Evolutionary conservation across 2,888 invertebrate genomes (phyloP).

Genomic region (Osmoderma eremita): DNA sequence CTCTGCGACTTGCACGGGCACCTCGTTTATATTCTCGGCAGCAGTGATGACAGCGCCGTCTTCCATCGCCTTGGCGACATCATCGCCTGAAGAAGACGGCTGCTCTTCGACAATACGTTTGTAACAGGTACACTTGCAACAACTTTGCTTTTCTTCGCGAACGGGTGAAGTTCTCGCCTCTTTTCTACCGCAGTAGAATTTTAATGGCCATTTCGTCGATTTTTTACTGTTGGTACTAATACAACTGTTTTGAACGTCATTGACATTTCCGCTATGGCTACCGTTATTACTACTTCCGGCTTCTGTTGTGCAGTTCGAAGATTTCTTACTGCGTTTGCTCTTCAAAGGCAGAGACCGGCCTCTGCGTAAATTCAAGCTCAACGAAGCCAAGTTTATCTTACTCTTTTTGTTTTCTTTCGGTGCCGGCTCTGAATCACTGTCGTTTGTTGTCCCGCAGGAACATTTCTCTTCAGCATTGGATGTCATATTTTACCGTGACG

Average conservation of each 20-base stretch:
- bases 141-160: constrained; percentile 52
- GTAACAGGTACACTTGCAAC: constrained; percentile 61
- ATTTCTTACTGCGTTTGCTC: constrained; percentile 54
- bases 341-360: constrained; percentile 57
- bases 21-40: constrained; percentile 21
- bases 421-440: constrained; percentile 52
- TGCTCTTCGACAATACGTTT: constrained; percentile 34
- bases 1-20: constrained; percentile 25
- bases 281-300: neutral
- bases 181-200: constrained; percentile 60
- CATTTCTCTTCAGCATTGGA: constrained; percentile 52
- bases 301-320: neutral
- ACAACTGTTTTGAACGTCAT: neutral
- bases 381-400: constrained; percentile 55
- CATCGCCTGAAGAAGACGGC: no score
- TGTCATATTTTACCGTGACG: no score
- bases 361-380: constrained; percentile 57
- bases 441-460: constrained; percentile 55
- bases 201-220: constrained; percentile 61
- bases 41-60: neutral
- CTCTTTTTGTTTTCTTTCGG: constrained; percentile 51
- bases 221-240: constrained; percentile 53
- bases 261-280: neutral
- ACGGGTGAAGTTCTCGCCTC: constrained; percentile 51
- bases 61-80: neutral